Conservation (phyloP, 2,888 invertebrate species). For the Capitulum mitella region DNA sequence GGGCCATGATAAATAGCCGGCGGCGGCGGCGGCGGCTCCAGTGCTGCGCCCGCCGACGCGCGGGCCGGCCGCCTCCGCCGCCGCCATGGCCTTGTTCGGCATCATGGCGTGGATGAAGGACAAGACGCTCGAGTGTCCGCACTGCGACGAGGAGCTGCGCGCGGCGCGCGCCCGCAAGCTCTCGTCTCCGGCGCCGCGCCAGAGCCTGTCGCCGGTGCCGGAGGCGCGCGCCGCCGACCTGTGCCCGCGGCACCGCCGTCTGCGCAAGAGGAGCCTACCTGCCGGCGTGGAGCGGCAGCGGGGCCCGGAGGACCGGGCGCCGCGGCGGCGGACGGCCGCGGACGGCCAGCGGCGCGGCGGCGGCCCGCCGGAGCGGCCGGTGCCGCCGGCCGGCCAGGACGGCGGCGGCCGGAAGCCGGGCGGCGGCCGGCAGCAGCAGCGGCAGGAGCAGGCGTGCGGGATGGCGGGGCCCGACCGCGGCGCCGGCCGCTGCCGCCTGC, state of each 20-base stretch:
- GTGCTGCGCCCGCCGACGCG: neutral
- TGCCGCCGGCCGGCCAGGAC: too few relatives aligned
- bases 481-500: too few relatives aligned
- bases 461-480: too few relatives aligned
- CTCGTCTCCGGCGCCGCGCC: neutral
- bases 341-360: neutral
- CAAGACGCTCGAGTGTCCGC: neutral
- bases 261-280: slow-evolving; percentile 6
- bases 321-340: neutral
- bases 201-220: neutral
- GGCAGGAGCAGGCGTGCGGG: too few relatives aligned
- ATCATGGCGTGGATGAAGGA: slow-evolving; percentile 20
- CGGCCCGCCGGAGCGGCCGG: neutral
- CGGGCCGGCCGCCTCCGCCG: neutral
- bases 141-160: slow-evolving; percentile 6
- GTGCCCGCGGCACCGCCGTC: neutral
- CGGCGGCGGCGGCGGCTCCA: neutral
- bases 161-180: neutral
- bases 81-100: slow-evolving; percentile 8
- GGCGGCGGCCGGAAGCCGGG: too few relatives aligned
- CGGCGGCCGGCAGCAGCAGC: too few relatives aligned
- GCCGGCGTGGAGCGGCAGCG: neutral
- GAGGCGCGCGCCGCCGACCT: neutral
- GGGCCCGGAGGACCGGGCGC: neutral
- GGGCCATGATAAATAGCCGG: neutral